Conservation (phyloP, 2,113 vertebrate genomes). For the Choloepus hoffmanni region DNA sequence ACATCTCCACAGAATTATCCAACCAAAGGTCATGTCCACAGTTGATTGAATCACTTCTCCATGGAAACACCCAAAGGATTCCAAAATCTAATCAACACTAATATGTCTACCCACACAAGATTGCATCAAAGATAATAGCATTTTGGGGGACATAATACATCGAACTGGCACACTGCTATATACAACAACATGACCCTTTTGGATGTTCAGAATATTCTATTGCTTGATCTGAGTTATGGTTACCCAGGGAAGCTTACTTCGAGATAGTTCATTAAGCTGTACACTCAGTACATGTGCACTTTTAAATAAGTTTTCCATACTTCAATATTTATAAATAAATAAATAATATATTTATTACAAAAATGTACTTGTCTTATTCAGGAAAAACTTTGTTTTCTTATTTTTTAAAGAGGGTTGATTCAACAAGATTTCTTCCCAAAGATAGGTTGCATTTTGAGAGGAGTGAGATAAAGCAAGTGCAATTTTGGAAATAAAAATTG, state of each 20-base stretch:
- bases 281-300: not conserved
- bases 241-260: not conserved
- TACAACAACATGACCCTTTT: not conserved
- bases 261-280: not conserved
- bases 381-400: not conserved
- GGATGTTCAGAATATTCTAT: not conserved
- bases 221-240: not conserved
- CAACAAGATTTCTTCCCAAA: not conserved
- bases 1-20: too few relatives aligned
- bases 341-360: not conserved
- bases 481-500: constrained; percentile 41
- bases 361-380: not conserved
- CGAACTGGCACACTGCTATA: not conserved
- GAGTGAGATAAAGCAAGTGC: not conserved
- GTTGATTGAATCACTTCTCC: too few relatives aligned
- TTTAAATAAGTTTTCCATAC: not conserved
- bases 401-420: not conserved
- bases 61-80: too few relatives aligned
- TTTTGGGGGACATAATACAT: too few relatives aligned
- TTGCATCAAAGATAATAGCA: too few relatives aligned
- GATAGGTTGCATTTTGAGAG: not conserved
- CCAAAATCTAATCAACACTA: too few relatives aligned
- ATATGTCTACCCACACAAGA: too few relatives aligned
- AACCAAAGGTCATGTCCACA: too few relatives aligned
- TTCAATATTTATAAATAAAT: not conserved